phyloP scores from a whole-genome alignment of 2,113 vertebrate genomes.

The Eretmochelys imbricata region DNA sequence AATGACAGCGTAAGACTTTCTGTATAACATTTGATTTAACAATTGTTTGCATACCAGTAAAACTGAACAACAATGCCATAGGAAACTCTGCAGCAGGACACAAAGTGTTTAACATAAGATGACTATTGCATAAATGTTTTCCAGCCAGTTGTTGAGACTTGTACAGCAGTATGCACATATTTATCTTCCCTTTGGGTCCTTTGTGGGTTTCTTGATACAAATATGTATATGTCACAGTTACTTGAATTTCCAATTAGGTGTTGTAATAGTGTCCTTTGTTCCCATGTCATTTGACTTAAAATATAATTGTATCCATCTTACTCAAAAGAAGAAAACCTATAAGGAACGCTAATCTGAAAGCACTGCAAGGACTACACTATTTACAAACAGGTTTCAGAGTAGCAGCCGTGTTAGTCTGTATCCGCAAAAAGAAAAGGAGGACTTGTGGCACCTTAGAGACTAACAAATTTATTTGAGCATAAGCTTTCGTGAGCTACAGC shows the following conservation, averaged over 20 bases:
- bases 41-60: background rate
- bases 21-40: background rate
- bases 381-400: background rate
- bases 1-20: constrained; percentile 31
- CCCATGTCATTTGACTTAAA: constrained; percentile 34
- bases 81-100: background rate
- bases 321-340: constrained; percentile 14
- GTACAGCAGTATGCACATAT: background rate
- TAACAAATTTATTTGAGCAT: too few species aligned
- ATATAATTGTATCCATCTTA: background rate
- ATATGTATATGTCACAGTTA: constrained; percentile 22
- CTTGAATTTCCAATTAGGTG: constrained; percentile 38
- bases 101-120: background rate
- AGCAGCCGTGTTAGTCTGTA: too few species aligned
- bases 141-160: constrained; percentile 51
- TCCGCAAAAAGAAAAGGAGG: too few species aligned
- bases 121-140: constrained; percentile 21
- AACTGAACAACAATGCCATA: background rate
- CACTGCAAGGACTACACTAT: background rate
- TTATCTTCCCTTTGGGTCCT: constrained; percentile 26
- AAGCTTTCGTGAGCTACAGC: too few species aligned
- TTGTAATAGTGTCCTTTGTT: constrained; percentile 49
- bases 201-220: constrained; percentile 34
- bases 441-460: too few species aligned
- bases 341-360: constrained; percentile 49